These are phyloP conservation scores for Dorcus hopei DNA, from an alignment of 2,888 invertebrate species.

Conservation along the genomic window DNA sequence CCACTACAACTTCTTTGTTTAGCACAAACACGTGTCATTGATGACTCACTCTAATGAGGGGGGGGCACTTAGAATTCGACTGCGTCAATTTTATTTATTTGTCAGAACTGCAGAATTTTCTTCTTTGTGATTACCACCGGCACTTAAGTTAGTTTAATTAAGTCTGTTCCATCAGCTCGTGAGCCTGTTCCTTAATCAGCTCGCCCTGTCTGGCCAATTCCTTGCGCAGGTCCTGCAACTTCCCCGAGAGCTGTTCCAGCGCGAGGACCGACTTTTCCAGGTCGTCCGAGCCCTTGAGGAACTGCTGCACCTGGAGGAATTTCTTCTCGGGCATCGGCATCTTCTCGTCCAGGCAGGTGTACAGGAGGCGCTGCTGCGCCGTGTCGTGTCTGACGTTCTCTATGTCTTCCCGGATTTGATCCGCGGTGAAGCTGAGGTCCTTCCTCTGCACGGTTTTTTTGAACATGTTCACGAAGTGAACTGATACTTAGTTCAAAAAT, in stretches of 20 bases:
- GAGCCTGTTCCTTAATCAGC: conserved; percentile 14
- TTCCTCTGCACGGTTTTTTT: conserved; percentile 21
- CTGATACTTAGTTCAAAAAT: no score
- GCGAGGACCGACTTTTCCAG: conserved; percentile 21
- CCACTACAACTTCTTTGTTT: no score
- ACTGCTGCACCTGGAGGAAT: conserved; percentile 24
- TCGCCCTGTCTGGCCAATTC: conserved; percentile 14
- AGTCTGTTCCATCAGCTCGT: neutral
- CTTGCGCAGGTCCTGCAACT: conserved; percentile 16
- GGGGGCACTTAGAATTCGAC: neutral
- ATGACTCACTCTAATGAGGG: neutral
- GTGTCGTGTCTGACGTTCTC: conserved; percentile 21
- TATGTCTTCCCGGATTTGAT: conserved; percentile 29
- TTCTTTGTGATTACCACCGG: neutral
- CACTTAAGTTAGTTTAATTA: neutral
- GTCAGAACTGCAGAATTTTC: neutral
- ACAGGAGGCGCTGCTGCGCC: conserved; percentile 21
- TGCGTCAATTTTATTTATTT: neutral
- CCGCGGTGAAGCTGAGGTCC: conserved; percentile 18
- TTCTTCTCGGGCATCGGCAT: conserved; percentile 21
- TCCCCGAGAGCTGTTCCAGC: conserved; percentile 16
- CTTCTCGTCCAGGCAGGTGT: conserved; percentile 24
- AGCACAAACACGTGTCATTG: no score
- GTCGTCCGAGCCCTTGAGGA: conserved; percentile 23
- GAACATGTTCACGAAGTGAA: conserved; percentile 14